phyloP scores from a whole-genome alignment of 1,140 invertebrate species.

The Drosophila quadrilineata region DNA sequence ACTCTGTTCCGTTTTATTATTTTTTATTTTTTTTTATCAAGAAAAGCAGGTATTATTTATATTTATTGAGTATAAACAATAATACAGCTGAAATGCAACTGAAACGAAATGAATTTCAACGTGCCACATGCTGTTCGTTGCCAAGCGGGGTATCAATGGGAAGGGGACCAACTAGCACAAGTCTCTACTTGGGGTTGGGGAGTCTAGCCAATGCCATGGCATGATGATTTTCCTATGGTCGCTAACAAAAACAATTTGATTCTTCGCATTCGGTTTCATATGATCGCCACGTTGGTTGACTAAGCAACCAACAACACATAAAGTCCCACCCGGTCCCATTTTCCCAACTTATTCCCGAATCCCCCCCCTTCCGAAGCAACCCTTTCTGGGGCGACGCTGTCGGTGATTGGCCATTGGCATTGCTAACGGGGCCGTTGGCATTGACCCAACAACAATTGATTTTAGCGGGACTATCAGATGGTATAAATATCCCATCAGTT shows the following conservation, averaged over 20 bases:
- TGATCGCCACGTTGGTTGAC: conserved; percentile 52
- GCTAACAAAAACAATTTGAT: conserved; percentile 69
- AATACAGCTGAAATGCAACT: conserved; percentile 55
- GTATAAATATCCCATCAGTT: no score
- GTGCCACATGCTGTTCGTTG: conserved; percentile 26
- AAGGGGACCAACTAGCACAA: no score
- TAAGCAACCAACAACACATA: conserved; percentile 48
- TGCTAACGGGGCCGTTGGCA: conserved; percentile 6
- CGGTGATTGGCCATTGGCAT: conserved; percentile 1
- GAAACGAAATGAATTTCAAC: conserved; percentile 41
- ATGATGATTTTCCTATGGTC: conserved; percentile 35
- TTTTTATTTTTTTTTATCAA: conserved; percentile 3
- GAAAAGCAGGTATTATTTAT: no score
- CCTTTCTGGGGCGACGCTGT: neutral
- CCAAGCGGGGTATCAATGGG: conserved; percentile 11
- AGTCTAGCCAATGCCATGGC: neutral
- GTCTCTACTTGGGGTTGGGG: neutral
- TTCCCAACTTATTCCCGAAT: neutral
- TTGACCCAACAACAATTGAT: conserved; percentile 2
- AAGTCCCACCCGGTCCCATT: neutral
- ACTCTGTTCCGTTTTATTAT: conserved; percentile 16
- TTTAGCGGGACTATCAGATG: no score
- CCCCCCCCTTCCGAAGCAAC: neutral
- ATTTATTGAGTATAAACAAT: conserved; percentile 62
- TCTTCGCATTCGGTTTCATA: conserved; percentile 36